Conservation (phyloP, 2,888 invertebrate species). For the Catocala sponsa region DNA sequence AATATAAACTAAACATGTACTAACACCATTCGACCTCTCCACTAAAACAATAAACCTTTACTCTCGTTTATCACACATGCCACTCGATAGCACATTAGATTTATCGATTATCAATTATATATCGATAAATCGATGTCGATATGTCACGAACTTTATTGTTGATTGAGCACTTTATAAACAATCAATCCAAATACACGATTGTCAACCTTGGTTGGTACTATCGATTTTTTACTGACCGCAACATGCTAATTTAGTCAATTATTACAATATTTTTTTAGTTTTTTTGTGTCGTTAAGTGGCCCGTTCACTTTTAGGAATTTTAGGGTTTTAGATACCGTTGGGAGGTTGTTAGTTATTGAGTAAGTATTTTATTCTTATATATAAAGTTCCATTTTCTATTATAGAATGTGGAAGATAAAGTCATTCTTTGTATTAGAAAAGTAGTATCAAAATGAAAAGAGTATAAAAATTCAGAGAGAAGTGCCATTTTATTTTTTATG, state of each 20-base stretch:
- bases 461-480: no score
- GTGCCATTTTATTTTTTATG: no score
- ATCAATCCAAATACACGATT: slow-evolving; percentile 13
- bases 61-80: slow-evolving; percentile 14
- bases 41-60: slow-evolving; percentile 7
- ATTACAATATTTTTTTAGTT: slow-evolving; percentile 21
- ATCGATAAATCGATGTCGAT: slow-evolving; percentile 23
- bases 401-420: no score
- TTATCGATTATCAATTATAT: slow-evolving; percentile 21
- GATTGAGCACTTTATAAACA: slow-evolving; percentile 31
- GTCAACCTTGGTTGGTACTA: slow-evolving; percentile 36
- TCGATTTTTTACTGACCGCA: slow-evolving; percentile 36
- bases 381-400: no score
- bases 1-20: no score
- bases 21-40: slow-evolving; percentile 6
- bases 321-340: slow-evolving; percentile 16
- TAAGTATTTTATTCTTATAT: no score
- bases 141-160: slow-evolving; percentile 31
- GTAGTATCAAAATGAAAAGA: no score
- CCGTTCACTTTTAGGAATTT: slow-evolving; percentile 33
- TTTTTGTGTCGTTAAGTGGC: not conserved
- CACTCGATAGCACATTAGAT: slow-evolving; percentile 25
- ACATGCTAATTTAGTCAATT: slow-evolving; percentile 33
- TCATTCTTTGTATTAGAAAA: no score
- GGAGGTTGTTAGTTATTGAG: no score